Evolutionary conservation across 2,797 vertebrate species (phyloP).

Genomic region (Novumbra hubbsi): DNA sequence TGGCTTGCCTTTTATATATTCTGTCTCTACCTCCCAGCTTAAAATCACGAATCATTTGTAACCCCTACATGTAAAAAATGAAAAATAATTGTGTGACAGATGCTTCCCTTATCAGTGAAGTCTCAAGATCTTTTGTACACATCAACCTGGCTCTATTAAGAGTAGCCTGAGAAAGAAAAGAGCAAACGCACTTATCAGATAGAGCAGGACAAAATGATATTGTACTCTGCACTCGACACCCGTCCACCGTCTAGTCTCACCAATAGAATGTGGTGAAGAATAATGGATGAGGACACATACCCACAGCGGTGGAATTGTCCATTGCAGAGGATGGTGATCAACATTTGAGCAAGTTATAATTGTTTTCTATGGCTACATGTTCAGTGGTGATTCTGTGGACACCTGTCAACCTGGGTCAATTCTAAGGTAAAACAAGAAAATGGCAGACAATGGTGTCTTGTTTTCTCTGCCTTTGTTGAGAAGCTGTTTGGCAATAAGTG

Average conservation of each 20-base stretch:
- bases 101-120: conserved; percentile 57
- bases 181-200: conserved; percentile 71
- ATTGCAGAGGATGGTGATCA: conserved; percentile 50
- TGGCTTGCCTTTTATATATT: conserved; percentile 37
- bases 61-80: conserved; percentile 47
- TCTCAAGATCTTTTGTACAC: conserved; percentile 47
- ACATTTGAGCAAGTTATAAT: conserved; percentile 19
- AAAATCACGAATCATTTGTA: conserved; percentile 54
- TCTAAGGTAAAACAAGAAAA: neutral
- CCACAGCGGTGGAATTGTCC: conserved; percentile 51
- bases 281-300: conserved; percentile 53
- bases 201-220: conserved; percentile 65
- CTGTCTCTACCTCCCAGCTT: conserved; percentile 16
- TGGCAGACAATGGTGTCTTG: neutral
- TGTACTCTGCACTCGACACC: conserved; percentile 40
- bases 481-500: neutral
- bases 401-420: neutral
- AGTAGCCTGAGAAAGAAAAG: conserved; percentile 62
- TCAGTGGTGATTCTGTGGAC: neutral
- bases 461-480: neutral
- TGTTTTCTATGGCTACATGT: neutral
- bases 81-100: conserved; percentile 27
- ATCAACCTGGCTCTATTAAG: conserved; percentile 66
- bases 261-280: conserved; percentile 34
- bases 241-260: conserved; percentile 34